A percentile compares a stretch with the other conserved stretches of the same genome.
These are phyloP conservation scores for Pangasius sanitwongsei DNA, from an alignment of 2,797 vertebrate species.

Conservation along the genomic window DNA sequence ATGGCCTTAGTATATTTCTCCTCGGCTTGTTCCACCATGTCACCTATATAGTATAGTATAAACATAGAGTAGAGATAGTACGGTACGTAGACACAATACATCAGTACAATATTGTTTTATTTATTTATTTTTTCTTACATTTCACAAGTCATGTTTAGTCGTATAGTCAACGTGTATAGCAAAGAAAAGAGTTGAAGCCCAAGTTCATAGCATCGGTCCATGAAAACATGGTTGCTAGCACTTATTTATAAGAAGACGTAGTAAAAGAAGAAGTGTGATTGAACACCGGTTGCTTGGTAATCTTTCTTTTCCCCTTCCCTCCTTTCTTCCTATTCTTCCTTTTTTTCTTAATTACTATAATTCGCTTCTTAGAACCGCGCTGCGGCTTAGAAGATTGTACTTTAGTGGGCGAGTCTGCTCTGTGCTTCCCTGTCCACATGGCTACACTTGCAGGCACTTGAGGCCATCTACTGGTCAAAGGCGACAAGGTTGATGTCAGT, in stretches of 20 bases:
- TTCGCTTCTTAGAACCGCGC: neutral
- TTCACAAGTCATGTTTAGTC: neutral
- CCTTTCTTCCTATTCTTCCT: neutral
- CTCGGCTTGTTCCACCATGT: neutral
- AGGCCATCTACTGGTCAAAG: conserved; percentile 19
- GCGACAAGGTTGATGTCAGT: neutral
- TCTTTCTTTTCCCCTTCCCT: neutral
- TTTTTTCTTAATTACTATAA: neutral
- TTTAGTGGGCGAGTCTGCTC: neutral
- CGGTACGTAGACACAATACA: neutral
- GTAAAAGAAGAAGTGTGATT: neutral
- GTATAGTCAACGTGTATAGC: neutral
- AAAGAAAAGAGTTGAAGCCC: neutral
- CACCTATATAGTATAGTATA: neutral
- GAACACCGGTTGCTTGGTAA: neutral
- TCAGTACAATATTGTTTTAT: neutral
- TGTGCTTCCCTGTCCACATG: neutral
- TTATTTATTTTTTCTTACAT: neutral
- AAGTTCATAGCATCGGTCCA: neutral
- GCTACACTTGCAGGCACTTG: neutral
- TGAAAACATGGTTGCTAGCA: neutral
- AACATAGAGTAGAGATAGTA: too few relatives aligned
- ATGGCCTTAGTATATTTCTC: too few relatives aligned
- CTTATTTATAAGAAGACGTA: neutral
- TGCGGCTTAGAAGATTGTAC: neutral